Conservation (phyloP, 92 coral and sea anemone genomes). For the Epizoanthus rinbou region DNA sequence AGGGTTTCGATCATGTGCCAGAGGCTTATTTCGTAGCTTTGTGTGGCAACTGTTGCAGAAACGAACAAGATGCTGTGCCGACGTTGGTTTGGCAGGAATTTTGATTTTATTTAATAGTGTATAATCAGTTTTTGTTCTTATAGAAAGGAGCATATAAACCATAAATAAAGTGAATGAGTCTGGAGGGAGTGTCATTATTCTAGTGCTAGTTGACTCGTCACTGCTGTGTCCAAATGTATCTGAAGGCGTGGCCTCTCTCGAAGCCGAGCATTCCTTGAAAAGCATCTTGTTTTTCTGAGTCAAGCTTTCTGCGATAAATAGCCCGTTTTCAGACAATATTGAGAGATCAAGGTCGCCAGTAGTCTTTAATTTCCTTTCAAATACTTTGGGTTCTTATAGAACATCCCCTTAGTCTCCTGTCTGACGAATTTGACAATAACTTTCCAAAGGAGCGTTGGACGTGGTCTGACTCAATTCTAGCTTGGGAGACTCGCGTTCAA, state of each 20-base stretch:
- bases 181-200: constrained; percentile 1
- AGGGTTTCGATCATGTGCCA: no score
- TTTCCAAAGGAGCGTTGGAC: constrained; percentile 11
- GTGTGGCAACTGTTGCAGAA: no score
- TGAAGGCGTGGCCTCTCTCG: constrained; percentile 2
- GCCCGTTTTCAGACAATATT: constrained; percentile 1
- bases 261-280: constrained; percentile 22
- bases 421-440: constrained; percentile 28
- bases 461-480: neutral
- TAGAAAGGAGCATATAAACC: no score
- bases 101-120: no score
- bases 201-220: constrained; percentile 20
- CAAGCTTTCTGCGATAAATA: constrained; percentile 30
- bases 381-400: constrained; percentile 8
- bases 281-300: neutral
- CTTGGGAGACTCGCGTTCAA: neutral
- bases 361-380: constrained; percentile 6
- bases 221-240: constrained; percentile 44
- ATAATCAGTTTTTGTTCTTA: no score
- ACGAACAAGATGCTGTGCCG: no score
- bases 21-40: no score
- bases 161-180: no score
- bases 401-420: constrained; percentile 28
- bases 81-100: no score
- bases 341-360: constrained; percentile 29